Evolutionary conservation across 2,113 vertebrate species (phyloP).

Genomic region (Oreotrochilus melanogaster): DNA sequence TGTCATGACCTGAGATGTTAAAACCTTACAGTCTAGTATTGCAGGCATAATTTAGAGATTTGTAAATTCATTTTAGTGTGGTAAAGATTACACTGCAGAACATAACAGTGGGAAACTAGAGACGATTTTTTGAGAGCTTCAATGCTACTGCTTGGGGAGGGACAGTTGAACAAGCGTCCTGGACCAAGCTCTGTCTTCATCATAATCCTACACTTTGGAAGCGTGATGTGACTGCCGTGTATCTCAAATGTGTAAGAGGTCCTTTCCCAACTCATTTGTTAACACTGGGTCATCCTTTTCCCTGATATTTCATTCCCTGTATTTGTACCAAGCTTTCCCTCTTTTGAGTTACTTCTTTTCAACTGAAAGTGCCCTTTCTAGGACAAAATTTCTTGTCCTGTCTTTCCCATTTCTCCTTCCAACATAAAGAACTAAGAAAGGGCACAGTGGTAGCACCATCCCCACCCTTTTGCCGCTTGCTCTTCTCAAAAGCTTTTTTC

Average conservation of each 20-base stretch:
- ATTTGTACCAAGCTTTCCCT: not conserved
- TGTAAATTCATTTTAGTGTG: not conserved
- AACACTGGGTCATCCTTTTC: not conserved
- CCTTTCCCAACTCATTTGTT: not conserved
- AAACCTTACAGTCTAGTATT: not conserved
- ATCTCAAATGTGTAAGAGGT: not conserved
- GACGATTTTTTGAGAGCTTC: not conserved
- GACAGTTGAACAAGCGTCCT: not conserved
- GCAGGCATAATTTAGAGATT: not conserved
- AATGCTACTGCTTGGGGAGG: not conserved
- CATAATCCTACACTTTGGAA: not conserved
- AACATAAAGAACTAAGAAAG: constrained; percentile 22
- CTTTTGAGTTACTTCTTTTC: not conserved
- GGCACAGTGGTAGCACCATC: not conserved
- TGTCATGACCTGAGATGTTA: not conserved
- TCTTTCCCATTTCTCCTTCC: constrained; percentile 5
- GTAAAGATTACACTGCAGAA: not conserved
- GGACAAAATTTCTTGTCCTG: not conserved
- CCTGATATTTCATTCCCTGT: not conserved
- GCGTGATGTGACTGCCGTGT: accelerated
- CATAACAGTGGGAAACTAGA: not conserved
- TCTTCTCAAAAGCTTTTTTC: constrained; percentile 45
- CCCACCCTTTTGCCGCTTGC: not conserved
- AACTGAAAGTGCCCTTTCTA: not conserved
- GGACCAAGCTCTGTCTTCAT: not conserved